Evolutionary conservation across 2,888 invertebrate species (phyloP), one percentile per base, ranked within the genome.

Genomic region (Parthenolecanium corni): DNA sequence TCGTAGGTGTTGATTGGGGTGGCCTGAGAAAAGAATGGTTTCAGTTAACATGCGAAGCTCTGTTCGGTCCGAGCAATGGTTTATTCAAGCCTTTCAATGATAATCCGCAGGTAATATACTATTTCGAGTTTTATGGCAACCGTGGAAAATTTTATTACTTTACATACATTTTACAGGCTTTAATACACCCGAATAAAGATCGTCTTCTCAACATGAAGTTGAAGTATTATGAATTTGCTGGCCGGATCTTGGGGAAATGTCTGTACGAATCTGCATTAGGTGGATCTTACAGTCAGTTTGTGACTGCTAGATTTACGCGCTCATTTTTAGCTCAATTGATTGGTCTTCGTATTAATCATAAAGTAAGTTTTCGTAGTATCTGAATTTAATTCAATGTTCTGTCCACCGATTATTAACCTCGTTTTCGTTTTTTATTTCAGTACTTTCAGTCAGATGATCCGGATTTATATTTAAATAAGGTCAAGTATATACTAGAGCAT

Each of bases 401-500:
- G 18, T 16, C n/a, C 25, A 21, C 21, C 9, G 2, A 11, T 12
- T 44, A 31, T 31, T 49, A 14, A 23, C 9, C 5, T 31, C 9
- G 9, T 4, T 31, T 31, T 31, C 31, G 9, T 31, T n/a, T n/a
- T n/a, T n/a, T 9, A 38, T 58, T 44, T 18, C 73, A 90, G 87
- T 90, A 94, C 74, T 94, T 94, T 75, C 93, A 94, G 73, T 91
- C 92, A 75, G 94, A 95, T 72, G 94, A 94, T 76, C 93, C 94
- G 0, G 93, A 93, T 74, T 76, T 94, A 64, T 94, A 91, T 76
- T 76, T 91, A 66, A 85, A 87, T n/a, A 94, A 94, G 78, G 85
- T 94, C 47, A 90, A 90, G 73, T 94, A 92, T 74, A 85, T 95
- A 67, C 76, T 92, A 68, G 92, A 94, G 70, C 89, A 93, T 67